Evolutionary conservation across 2,797 vertebrate genomes (phyloP), one percentile per base, ranked within the genome.

Genomic region (Cephalopachus bancanus): DNA sequence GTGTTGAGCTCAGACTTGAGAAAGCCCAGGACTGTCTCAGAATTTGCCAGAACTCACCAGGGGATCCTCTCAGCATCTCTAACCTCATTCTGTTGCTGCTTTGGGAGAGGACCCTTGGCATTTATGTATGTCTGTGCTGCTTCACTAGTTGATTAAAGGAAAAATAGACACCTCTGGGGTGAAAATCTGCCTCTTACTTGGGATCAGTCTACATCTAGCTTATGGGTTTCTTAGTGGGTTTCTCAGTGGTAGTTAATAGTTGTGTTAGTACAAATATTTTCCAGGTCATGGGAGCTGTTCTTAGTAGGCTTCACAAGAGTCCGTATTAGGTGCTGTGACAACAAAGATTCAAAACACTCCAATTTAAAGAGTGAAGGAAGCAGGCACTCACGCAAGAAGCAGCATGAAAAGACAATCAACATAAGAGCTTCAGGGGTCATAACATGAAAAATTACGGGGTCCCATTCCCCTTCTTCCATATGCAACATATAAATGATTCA

Each of bases 141-240:
- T 89, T 98, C 97, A 98, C 78, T 92, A 92, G 93, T 93, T 96
- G 96, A 98, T 97, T 97, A 97, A 96, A 98, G 60, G 87, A 96
- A 97, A 98, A 97, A 98, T 97, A 98, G 97, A 98, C 95, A 97
- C 62, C 88, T 93, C 76, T 90, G 60, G 33, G 75, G 75, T 86
- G 74, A 81, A 92, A 59, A 30, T 69, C 88, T 90, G 67, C 76
- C 59, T 96, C 87, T 89, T 85, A 28, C 72, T 49, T 79, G 76
- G 76, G 94, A 44, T 49, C 57, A 96, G 93, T 60, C 49, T 94
- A 30, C 30, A 60, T 78, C 26, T 22, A 87, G 57, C 81, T 94
- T 72, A 79, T 87, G 69, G 15, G 17, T 78, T 93, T 95, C 78
- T 93, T 79, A 22, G 33, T 89, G 76, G 81, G 75, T 53, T 49